Conservation (phyloP, 2,797 vertebrate genomes). For the Pipistrellus pygmaeus region DNA sequence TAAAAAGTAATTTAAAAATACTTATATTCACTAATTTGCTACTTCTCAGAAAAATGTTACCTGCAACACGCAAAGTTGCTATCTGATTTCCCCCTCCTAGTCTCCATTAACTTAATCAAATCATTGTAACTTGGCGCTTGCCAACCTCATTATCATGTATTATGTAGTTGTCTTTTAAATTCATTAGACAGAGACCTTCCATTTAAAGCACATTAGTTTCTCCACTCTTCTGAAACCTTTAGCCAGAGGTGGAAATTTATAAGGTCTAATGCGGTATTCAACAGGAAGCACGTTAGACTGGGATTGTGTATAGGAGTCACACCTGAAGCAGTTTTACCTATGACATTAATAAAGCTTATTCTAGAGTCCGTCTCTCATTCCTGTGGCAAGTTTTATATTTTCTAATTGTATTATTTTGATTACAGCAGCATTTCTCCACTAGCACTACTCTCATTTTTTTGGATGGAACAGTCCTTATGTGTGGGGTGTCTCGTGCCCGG, state of each 20-base stretch:
- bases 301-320: neutral
- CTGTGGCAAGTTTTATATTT: neutral
- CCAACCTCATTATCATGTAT: conserved; percentile 65
- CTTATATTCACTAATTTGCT: conserved; percentile 11
- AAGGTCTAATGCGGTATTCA: neutral
- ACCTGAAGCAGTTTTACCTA: neutral
- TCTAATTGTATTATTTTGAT: neutral
- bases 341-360: neutral
- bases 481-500: neutral
- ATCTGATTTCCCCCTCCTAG: neutral
- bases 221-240: conserved; percentile 69
- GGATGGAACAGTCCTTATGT: neutral
- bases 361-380: neutral
- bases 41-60: neutral
- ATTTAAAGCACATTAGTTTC: conserved; percentile 66
- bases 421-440: neutral
- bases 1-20: neutral
- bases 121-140: conserved; percentile 33
- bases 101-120: conserved; percentile 71
- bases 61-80: neutral
- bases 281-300: conserved; percentile 11
- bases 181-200: conserved; percentile 58
- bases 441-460: neutral
- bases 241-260: conserved; percentile 65
- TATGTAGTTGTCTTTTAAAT: conserved; percentile 66